Conservation (phyloP, 2,888 invertebrate genomes). For the Horisme vitalbata region DNA sequence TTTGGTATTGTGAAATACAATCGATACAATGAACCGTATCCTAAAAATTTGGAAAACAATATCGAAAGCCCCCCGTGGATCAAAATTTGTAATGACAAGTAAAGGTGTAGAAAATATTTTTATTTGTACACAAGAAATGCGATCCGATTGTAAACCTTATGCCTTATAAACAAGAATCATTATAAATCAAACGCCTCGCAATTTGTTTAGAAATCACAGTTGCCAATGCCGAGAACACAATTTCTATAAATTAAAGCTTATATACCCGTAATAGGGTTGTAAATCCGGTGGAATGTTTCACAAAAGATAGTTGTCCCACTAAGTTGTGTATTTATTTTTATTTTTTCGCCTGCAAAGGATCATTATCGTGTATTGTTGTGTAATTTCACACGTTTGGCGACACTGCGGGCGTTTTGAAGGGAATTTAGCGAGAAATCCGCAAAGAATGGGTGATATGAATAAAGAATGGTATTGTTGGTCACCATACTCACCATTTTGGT, state of each 20-base stretch:
- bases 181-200: conserved; percentile 9
- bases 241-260: conserved; percentile 18
- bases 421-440: conserved; percentile 56
- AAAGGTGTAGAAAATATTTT: conserved; percentile 56
- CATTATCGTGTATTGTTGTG: conserved; percentile 75
- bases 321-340: conserved; percentile 67
- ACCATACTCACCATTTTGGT: conserved; percentile 44
- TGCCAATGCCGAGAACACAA: conserved; percentile 18
- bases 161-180: conserved; percentile 9
- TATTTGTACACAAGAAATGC: not conserved
- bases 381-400: conserved; percentile 79
- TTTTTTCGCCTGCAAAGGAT: conserved; percentile 73
- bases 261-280: conserved; percentile 31
- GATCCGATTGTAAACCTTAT: conserved; percentile 31
- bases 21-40: conserved; percentile 59
- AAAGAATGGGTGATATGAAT: conserved; percentile 32
- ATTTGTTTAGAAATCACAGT: conserved; percentile 28
- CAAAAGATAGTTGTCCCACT: conserved; percentile 41
- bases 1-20: conserved; percentile 56
- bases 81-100: conserved; percentile 61
- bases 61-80: conserved; percentile 58
- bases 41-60: conserved; percentile 67
- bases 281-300: conserved; percentile 28
- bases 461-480: conserved; percentile 43
- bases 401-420: conserved; percentile 69